These are phyloP conservation scores for Trochalopteron elliotii DNA, from an alignment of 2,113 vertebrate species.

Conservation along the genomic window DNA sequence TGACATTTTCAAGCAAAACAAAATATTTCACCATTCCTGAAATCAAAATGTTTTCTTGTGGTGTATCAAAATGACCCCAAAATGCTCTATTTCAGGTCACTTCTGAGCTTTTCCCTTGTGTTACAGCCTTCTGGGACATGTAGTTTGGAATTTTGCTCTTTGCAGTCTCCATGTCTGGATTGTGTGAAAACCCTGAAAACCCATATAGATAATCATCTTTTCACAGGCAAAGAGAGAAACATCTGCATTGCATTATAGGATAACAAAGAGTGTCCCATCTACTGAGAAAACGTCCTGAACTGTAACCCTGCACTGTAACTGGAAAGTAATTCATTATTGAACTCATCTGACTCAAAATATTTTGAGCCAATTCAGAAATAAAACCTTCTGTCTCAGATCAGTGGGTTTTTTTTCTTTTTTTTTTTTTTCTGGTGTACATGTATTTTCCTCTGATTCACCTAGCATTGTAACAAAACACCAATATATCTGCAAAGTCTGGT, in stretches of 20 bases:
- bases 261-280: conserved; percentile 32
- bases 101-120: not conserved
- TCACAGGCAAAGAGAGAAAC: not conserved
- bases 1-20: conserved; percentile 55
- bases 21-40: conserved; percentile 47
- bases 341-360: not conserved
- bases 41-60: conserved; percentile 32
- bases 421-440: not conserved
- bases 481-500: not conserved
- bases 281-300: not conserved
- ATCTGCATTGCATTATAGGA: conserved; percentile 24
- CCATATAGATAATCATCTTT: not conserved
- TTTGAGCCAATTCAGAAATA: not conserved
- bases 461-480: not conserved
- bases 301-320: not conserved
- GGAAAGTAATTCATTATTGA: conserved; percentile 19
- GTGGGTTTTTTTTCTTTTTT: not conserved
- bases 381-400: not conserved
- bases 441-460: not conserved
- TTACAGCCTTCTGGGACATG: conserved; percentile 21
- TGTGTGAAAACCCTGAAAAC: not conserved
- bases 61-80: not conserved
- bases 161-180: not conserved
- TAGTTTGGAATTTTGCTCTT: conserved; percentile 20
- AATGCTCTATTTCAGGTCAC: not conserved